These are phyloP conservation scores for Pseudopodoces humilis DNA, from an alignment of 2,113 vertebrate species.

Conservation along the genomic window DNA sequence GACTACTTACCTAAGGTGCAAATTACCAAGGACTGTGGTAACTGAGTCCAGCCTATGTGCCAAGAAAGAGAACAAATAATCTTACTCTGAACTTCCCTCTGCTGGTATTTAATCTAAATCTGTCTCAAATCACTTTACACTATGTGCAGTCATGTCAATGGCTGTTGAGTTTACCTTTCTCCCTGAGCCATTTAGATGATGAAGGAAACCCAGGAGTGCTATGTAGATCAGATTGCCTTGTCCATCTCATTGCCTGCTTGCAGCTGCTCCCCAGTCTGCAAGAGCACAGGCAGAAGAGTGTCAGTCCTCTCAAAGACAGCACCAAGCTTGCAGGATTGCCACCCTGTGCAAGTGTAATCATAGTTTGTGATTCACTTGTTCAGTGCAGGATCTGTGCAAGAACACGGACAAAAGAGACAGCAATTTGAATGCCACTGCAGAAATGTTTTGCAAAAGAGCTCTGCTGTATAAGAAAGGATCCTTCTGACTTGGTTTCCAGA, in stretches of 20 bases:
- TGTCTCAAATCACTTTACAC: neutral
- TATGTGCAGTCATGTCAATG: neutral
- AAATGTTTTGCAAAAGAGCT: neutral
- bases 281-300: fast-evolving
- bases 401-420: neutral
- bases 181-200: neutral
- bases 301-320: neutral
- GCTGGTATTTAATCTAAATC: neutral
- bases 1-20: neutral
- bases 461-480: neutral
- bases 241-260: fast-evolving
- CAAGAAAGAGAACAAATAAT: neutral
- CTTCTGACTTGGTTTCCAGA: neutral
- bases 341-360: neutral
- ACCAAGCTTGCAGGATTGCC: neutral
- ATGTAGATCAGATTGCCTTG: fast-evolving
- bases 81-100: neutral
- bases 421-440: neutral
- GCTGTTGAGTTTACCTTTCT: neutral
- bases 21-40: neutral
- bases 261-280: neutral
- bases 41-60: neutral
- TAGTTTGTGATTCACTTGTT: neutral
- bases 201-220: neutral
- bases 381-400: neutral